Base-by-base conservation (phyloP, 2,797 vertebrate genomes). In the Microctenopoma steveboyesi region DNA sequence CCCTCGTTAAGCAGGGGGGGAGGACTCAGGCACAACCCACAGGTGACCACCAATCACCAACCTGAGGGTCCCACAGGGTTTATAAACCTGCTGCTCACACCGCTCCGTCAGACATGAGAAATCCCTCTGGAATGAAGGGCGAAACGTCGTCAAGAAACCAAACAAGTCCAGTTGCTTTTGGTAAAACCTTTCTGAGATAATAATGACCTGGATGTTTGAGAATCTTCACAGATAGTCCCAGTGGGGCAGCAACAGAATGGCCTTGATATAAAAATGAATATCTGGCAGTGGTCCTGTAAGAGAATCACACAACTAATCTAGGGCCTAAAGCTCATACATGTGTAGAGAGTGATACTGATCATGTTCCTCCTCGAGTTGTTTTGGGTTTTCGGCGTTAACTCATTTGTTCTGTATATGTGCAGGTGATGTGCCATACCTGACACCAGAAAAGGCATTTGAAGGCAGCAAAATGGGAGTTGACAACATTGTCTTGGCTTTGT, bases 401-500 rank as follows among this genome's bases (percentile, higher is more conserved):
- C 33, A 4, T 35, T 67, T 14, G 46, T 13, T 57, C 37, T 77
- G 2, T 65, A 25, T 62, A 4, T 43, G 51, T 55, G 27, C 82
- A 99, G 98, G 96, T 63, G 94, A 95, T 0, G 93, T 95, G 40
- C 74, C 89, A 0, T 95, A 91, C 56, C 93, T 99, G 69, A 82
- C 76, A 2, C 96, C 94, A 0, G 92, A 92, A n/a, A 91, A 81
- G 37, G 89, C 97, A 0, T 99, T 99, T 27, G 76, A 96, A 82
- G 96, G 95, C 86, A 96, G 95, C 49, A 97, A 95, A 1, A 0
- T 61, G 2, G 95, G 78, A 0, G 96, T 99, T 4, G 96, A 96
- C 54, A 96, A 96, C 55, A 96, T 98, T 0, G 98, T 98, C 45
- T 57, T 99, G 89, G 97, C 97, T 0, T 81, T 99, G 35, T 99